These are phyloP conservation scores for Paramisgurnus dabryanus DNA, from an alignment of 2,113 vertebrate genomes.

Conservation along the genomic window DNA sequence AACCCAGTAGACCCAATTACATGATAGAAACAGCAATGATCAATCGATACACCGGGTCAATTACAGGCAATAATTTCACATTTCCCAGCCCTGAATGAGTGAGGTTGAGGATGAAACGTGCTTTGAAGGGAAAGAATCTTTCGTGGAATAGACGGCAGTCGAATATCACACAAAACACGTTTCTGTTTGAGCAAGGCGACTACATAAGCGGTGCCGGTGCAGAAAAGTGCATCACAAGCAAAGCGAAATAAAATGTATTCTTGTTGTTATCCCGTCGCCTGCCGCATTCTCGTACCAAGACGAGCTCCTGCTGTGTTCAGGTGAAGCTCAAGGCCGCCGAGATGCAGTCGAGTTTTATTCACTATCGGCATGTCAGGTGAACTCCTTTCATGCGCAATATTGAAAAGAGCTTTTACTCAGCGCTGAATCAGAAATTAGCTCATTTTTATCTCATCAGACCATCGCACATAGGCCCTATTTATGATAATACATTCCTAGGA, in stretches of 20 bases:
- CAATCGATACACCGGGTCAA: slow-evolving; percentile 41
- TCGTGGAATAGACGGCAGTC: neutral
- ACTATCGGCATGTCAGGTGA: slow-evolving; percentile 66
- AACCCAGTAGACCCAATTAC: slow-evolving; percentile 41
- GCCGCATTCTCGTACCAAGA: slow-evolving; percentile 63
- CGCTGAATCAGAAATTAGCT: slow-evolving; percentile 30
- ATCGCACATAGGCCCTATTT: slow-evolving; percentile 18
- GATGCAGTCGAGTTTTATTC: slow-evolving; percentile 52
- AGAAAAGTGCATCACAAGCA: slow-evolving; percentile 3
- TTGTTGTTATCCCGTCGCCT: slow-evolving; percentile 1
- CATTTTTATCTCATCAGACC: slow-evolving; percentile 31
- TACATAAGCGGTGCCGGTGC: neutral
- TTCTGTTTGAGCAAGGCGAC: neutral
- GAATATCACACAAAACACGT: slow-evolving; percentile 8
- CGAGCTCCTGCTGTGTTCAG: slow-evolving; percentile 68
- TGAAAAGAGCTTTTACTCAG: slow-evolving; percentile 25
- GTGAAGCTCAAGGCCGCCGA: slow-evolving; percentile 69
- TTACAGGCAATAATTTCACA: slow-evolving; percentile 43
- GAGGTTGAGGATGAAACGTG: neutral
- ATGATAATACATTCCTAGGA: slow-evolving; percentile 25
- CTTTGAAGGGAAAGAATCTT: slow-evolving; percentile 21
- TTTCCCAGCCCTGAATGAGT: slow-evolving; percentile 19
- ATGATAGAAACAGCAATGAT: slow-evolving; percentile 28
- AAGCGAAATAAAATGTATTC: slow-evolving; percentile 1
- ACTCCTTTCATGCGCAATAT: slow-evolving; percentile 52